Evolutionary conservation across 1,140 invertebrate genomes (phyloP).

Genomic region (Drosophila eugracilis): DNA sequence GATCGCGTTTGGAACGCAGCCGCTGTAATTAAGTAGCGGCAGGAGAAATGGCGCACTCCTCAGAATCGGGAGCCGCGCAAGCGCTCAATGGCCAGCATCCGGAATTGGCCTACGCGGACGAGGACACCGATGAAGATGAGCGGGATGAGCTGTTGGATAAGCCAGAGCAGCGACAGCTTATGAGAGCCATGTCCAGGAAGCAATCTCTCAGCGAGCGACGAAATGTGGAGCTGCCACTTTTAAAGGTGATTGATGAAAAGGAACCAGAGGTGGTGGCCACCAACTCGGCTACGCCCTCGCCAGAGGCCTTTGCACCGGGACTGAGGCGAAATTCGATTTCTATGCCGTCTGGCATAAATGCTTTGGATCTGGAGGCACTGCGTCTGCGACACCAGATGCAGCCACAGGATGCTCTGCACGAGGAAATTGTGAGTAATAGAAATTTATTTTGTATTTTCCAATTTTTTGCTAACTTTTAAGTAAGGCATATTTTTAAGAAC

Average conservation of each 20-base stretch:
- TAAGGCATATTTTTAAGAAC: not conserved
- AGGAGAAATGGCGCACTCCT: not conserved
- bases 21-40: conserved; percentile 10
- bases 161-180: not conserved
- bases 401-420: conserved; percentile 69
- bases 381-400: conserved; percentile 78
- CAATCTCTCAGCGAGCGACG: conserved; percentile 50
- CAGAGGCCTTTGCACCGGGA: conserved; percentile 53
- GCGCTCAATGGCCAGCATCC: conserved; percentile 47
- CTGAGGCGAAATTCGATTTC: conserved; percentile 78
- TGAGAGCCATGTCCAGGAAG: conserved; percentile 25
- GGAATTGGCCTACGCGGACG: conserved; percentile 51
- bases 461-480: not conserved
- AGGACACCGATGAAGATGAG: conserved; percentile 27
- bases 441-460: not conserved
- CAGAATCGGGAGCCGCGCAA: conserved; percentile 46
- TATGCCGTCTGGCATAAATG: conserved; percentile 77
- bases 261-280: conserved; percentile 21
- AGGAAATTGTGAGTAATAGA: conserved; percentile 81
- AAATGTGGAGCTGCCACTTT: conserved; percentile 51
- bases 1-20: conserved; percentile 31
- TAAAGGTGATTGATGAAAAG: conserved; percentile 54
- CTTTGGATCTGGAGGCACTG: conserved; percentile 72
- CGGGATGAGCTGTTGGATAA: not conserved
- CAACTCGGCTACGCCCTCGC: conserved; percentile 1